These are phyloP conservation scores for Pimpla rufipes DNA, from an alignment of 2,888 invertebrate genomes.

Conservation along the genomic window DNA sequence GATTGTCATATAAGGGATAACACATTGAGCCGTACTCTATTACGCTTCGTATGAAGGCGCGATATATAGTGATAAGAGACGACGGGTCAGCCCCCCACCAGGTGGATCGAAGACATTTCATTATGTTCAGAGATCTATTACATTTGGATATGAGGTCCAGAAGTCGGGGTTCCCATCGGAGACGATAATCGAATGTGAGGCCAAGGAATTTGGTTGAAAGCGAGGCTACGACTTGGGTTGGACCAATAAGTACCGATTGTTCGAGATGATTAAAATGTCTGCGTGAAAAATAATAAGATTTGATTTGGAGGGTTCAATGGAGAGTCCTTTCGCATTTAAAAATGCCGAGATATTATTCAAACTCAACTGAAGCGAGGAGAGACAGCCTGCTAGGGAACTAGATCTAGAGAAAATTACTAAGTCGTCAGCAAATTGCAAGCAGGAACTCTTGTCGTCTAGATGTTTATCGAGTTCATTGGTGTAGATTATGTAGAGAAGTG, in stretches of 20 bases:
- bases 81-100: conserved; percentile 55
- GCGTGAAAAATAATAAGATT: conserved; percentile 38
- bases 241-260: background rate
- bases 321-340: conserved; percentile 8
- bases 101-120: conserved; percentile 30
- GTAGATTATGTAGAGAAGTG: background rate
- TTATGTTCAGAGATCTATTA: conserved; percentile 11
- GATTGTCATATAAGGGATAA: background rate
- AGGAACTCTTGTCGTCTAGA: background rate
- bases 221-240: background rate
- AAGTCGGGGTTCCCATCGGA: background rate
- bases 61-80: conserved; percentile 34
- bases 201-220: conserved; percentile 37
- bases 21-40: conserved; percentile 47
- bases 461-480: conserved; percentile 1
- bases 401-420: conserved; percentile 9
- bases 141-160: conserved; percentile 7
- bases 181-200: conserved; percentile 9
- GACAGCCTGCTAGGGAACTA: background rate
- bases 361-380: conserved; percentile 25
- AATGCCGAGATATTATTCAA: conserved; percentile 20
- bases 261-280: background rate
- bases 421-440: conserved; percentile 57
- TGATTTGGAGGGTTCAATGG: conserved; percentile 46
- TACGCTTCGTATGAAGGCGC: conserved; percentile 39